Base-by-base conservation (phyloP, 2,888 invertebrate genomes). In the Asteroscopus sphinx region DNA sequence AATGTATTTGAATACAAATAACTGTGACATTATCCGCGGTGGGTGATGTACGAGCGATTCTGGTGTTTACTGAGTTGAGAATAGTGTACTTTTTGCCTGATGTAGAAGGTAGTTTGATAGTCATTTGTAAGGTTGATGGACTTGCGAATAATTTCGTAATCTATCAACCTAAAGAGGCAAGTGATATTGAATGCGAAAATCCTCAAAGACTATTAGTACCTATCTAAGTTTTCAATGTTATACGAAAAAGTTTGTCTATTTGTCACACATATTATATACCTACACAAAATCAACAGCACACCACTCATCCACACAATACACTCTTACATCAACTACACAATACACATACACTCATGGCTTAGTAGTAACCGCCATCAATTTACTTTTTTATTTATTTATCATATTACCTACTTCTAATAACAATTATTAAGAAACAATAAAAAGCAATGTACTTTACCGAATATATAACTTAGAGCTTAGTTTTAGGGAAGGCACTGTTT, bases 1-100 rank as follows among this genome's bases (percentile, higher is more conserved):
- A 79, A 83, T 84, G 79, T 76, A 77, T 79, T 80, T 81, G 77
- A 80, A 79, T 82, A 80, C 77, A 78, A 73, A 77, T 70, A 77
- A 68, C 62, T 70, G 55, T 72, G 64, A 64, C 69, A 67, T 73
- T 76, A 65, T 68, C 54, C 68, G 68, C 30, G 33, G 12, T 28
- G 16, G 41, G 33, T 60, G 41, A 53, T 57, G 39, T 44, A 51
- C 63, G 57, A 66, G 49, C 68, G 49, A 73, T 64, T 66, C 45
- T 76, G 30, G 58, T 41, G 44, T 70, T 68, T 76, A 76, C 42
- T 36, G 17, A 26, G 54, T 51, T 59, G 51, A 59, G 47, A 68
- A 68, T 69, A 69, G 65, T 54, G 65, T 69, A 32, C 39, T 42
- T 68, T 68, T 68, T 64, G 40, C 42, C 13, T 63, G 48, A 28